Evolutionary conservation across 2,113 vertebrate genomes (phyloP).

Genomic region (Salvelinus alpinus): DNA sequence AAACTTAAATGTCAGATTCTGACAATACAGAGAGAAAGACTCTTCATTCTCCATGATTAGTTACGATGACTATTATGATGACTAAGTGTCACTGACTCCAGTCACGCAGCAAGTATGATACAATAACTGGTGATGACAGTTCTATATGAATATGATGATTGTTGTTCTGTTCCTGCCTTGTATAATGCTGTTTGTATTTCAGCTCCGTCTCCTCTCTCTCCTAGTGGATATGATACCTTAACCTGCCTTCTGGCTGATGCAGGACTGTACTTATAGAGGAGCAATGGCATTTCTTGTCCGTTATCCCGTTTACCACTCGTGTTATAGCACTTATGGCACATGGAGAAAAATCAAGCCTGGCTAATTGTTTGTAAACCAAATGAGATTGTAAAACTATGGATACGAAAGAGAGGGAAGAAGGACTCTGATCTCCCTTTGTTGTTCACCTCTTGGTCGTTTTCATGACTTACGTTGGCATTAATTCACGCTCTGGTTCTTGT

Average conservation of each 20-base stretch:
- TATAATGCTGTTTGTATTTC: background rate
- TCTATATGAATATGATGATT: background rate
- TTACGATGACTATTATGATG: background rate
- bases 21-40: background rate
- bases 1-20: slow-evolving; percentile 30
- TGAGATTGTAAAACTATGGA: background rate
- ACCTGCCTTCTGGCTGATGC: slow-evolving; percentile 54
- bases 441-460: background rate
- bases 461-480: background rate
- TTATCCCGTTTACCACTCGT: slow-evolving; percentile 25
- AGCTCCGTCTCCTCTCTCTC: background rate
- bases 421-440: background rate
- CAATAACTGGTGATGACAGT: slow-evolving; percentile 8
- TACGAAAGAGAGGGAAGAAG: background rate
- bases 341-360: background rate
- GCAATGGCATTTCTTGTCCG: slow-evolving; percentile 50
- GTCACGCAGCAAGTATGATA: slow-evolving; percentile 4
- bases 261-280: slow-evolving; percentile 47
- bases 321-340: slow-evolving; percentile 23
- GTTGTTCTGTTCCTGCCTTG: slow-evolving; percentile 22
- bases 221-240: slow-evolving; percentile 49
- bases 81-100: slow-evolving; percentile 27
- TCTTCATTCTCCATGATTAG: background rate
- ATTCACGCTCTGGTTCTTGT: background rate
- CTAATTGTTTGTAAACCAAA: slow-evolving; percentile 3